Percentiles rank a stretch among this genome's conserved stretches.
These are phyloP conservation scores for Caradrina clavipalpis DNA, from an alignment of 2,888 invertebrate species.

Conservation along the genomic window DNA sequence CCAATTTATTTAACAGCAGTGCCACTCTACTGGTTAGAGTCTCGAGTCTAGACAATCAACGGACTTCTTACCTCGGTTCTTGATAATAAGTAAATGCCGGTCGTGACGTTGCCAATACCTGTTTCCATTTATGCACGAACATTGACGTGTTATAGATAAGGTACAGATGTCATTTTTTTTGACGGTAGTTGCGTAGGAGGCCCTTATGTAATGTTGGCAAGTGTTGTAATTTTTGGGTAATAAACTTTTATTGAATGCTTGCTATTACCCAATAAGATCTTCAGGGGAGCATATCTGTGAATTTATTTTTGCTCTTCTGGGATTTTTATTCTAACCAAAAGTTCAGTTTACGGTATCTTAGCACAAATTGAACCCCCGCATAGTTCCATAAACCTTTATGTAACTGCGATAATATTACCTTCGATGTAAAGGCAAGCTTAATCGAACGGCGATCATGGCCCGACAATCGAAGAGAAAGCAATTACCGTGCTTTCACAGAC, in stretches of 20 bases:
- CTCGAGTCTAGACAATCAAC: slow-evolving; percentile 71
- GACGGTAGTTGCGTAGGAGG: slow-evolving; percentile 29
- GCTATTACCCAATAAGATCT: not conserved
- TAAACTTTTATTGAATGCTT: not conserved
- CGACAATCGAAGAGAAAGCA: slow-evolving; percentile 64
- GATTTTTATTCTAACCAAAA: not conserved
- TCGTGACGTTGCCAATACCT: slow-evolving; percentile 72
- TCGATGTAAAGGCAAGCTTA: slow-evolving; percentile 44
- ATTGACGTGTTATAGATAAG: slow-evolving; percentile 56
- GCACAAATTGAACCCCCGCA: slow-evolving; percentile 1
- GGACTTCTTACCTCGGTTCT: slow-evolving; percentile 67
- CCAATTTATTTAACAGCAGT: slow-evolving; percentile 62
- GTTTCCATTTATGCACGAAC: slow-evolving; percentile 74
- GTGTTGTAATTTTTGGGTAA: slow-evolving; percentile 23
- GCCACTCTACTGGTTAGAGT: slow-evolving; percentile 58
- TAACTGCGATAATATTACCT: slow-evolving; percentile 37
- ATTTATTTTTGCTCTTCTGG: not conserved
- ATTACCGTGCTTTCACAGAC: slow-evolving; percentile 60
- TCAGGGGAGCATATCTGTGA: not conserved
- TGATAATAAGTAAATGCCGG: slow-evolving; percentile 76
- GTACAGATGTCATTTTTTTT: slow-evolving; percentile 41
- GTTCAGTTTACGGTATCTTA: slow-evolving; percentile 1
- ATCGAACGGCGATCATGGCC: slow-evolving; percentile 49
- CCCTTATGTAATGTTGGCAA: slow-evolving; percentile 14
- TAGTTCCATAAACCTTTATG: slow-evolving; percentile 33